Evolutionary conservation across 2,797 vertebrate genomes (phyloP).

Genomic region (Betta splendens): DNA sequence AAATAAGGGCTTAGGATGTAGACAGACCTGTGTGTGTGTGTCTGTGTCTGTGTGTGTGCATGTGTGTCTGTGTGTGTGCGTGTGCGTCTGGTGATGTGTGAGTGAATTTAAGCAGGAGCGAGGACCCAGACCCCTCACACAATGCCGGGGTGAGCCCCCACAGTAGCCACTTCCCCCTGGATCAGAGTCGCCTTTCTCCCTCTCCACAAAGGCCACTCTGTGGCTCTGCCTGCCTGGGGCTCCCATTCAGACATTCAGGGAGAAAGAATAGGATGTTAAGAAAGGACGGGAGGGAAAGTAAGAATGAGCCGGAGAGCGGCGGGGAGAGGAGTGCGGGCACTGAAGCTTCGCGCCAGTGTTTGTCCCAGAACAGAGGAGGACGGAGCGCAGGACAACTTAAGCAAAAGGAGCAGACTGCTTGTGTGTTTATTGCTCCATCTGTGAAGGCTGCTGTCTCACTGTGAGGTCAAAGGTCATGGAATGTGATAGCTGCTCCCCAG

Average conservation of each 20-base stretch:
- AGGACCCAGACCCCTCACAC: slow-evolving; percentile 73
- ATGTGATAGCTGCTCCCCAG: slow-evolving; percentile 49
- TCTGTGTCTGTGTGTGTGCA: no score
- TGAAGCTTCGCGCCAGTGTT: slow-evolving; percentile 34
- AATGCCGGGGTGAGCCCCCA: slow-evolving; percentile 74
- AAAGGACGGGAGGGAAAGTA: slow-evolving; percentile 41
- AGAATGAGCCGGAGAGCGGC: slow-evolving; percentile 40
- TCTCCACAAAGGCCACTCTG: slow-evolving; percentile 78
- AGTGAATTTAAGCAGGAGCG: slow-evolving; percentile 67
- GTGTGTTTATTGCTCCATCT: slow-evolving; percentile 40
- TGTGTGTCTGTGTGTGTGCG: slow-evolving; percentile 33
- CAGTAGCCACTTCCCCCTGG: slow-evolving; percentile 75
- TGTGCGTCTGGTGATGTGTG: slow-evolving; percentile 46
- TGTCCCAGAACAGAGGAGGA: slow-evolving; percentile 26
- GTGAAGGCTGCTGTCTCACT: slow-evolving; percentile 42
- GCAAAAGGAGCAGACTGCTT: slow-evolving; percentile 26
- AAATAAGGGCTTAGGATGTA: slow-evolving; percentile 68
- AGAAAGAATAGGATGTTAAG: slow-evolving; percentile 54
- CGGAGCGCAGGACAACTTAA: slow-evolving; percentile 18
- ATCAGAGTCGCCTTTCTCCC: slow-evolving; percentile 78
- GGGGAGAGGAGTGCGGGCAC: slow-evolving; percentile 17
- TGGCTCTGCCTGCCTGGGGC: slow-evolving; percentile 69
- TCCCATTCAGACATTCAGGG: slow-evolving; percentile 71
- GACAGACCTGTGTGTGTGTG: slow-evolving; percentile 42
- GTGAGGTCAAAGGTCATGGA: slow-evolving; percentile 55